phyloP scores from a whole-genome alignment of 1,140 invertebrate genomes.

The Drosophila mojavensis region DNA sequence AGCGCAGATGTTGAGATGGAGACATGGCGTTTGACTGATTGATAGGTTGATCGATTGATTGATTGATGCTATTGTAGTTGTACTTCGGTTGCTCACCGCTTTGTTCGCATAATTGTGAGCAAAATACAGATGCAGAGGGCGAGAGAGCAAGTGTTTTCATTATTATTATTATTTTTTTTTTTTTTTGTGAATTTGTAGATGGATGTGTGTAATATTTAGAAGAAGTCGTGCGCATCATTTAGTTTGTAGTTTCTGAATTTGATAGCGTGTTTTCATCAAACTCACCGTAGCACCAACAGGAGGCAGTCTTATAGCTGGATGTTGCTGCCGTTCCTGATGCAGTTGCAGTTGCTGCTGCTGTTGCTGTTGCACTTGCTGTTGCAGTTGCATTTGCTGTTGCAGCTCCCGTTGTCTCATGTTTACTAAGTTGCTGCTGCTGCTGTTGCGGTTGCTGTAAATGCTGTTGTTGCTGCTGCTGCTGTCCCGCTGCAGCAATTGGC shows the following conservation, averaged over 20 bases:
- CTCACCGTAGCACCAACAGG: slow-evolving; percentile 84
- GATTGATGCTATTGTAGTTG: slow-evolving; percentile 61
- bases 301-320: slow-evolving; percentile 70
- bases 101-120: slow-evolving; percentile 37
- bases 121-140: slow-evolving; percentile 45
- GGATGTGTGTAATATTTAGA: slow-evolving; percentile 42
- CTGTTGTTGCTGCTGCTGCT: slow-evolving; percentile 24
- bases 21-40: slow-evolving; percentile 66
- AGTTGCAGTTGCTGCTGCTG: slow-evolving; percentile 30
- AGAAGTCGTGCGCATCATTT: slow-evolving; percentile 76
- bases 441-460: slow-evolving; percentile 29
- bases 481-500: neutral
- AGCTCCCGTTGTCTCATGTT: slow-evolving; percentile 34
- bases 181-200: slow-evolving; percentile 32
- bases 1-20: slow-evolving; percentile 34
- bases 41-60: slow-evolving; percentile 59
- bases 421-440: slow-evolving; percentile 6
- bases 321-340: slow-evolving; percentile 33
- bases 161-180: slow-evolving; percentile 51
- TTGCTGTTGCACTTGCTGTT: slow-evolving; percentile 19
- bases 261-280: slow-evolving; percentile 73
- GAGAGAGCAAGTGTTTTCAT: slow-evolving; percentile 45
- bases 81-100: slow-evolving; percentile 15
- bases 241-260: slow-evolving; percentile 62
- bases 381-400: slow-evolving; percentile 18